These are phyloP conservation scores for Cuculus canorus DNA, from an alignment of 2,797 vertebrate species.

Conservation along the genomic window DNA sequence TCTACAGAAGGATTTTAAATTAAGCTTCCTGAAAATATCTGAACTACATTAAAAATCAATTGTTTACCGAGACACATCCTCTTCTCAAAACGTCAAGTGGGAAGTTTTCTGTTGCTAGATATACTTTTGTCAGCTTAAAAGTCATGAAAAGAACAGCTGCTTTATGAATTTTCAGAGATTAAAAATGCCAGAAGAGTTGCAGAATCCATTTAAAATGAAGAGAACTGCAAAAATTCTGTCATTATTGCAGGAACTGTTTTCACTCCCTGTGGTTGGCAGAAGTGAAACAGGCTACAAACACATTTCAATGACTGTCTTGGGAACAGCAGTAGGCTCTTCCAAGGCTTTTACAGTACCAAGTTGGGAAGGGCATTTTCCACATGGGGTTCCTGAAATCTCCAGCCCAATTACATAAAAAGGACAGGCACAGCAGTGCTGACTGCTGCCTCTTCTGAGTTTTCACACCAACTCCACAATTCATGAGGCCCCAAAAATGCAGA, in stretches of 20 bases:
- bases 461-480: neutral
- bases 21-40: neutral
- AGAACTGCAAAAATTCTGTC: neutral
- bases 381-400: neutral
- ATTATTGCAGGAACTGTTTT: conserved; percentile 11
- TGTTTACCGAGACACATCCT: neutral
- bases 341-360: neutral
- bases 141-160: neutral
- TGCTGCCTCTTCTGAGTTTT: neutral
- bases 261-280: conserved; percentile 15
- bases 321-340: neutral
- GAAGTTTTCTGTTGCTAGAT: neutral
- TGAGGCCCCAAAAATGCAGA: neutral
- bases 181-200: neutral
- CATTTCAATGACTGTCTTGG: neutral
- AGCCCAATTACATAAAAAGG: neutral
- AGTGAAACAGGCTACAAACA: conserved; percentile 5
- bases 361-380: neutral
- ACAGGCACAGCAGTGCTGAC: neutral
- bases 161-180: neutral
- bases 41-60: neutral
- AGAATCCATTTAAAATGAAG: conserved; percentile 1
- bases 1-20: neutral
- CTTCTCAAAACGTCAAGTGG: neutral
- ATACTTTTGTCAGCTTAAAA: neutral